A percentile compares a stretch with the other conserved stretches of the same genome.
These are phyloP conservation scores for Bugula neritina DNA, from an alignment of 2,888 invertebrate genomes.

Conservation along the genomic window DNA sequence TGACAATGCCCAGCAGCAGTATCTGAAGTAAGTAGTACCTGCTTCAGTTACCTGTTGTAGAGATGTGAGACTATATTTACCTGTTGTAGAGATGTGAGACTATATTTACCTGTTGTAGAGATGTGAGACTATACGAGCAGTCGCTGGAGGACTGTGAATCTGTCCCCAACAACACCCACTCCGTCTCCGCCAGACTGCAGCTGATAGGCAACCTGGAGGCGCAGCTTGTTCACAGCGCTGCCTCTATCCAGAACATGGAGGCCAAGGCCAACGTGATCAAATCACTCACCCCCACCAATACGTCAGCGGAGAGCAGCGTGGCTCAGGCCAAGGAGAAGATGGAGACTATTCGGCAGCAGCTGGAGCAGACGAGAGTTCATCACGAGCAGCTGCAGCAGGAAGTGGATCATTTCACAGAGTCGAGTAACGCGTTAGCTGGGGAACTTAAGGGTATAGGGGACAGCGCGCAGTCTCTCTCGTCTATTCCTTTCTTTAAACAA, in stretches of 20 bases:
- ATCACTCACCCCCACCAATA: background rate
- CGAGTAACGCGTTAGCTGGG: background rate
- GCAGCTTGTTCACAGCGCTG: conserved; percentile 19
- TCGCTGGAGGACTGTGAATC: conserved; percentile 15
- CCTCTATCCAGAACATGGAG: conserved; percentile 13
- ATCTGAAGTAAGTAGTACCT: background rate
- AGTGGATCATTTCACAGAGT: background rate
- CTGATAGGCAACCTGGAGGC: conserved; percentile 21
- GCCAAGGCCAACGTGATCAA: background rate
- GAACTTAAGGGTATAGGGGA: background rate
- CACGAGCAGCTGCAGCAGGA: background rate
- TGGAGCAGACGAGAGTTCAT: background rate
- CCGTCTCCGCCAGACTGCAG: conserved; percentile 11
- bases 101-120: conserved; percentile 25
- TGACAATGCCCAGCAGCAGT: conserved; percentile 1
- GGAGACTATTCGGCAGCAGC: conserved; percentile 15
- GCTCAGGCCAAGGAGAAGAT: background rate
- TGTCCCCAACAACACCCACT: conserved; percentile 21
- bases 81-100: conserved; percentile 24
- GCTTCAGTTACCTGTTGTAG: too few species aligned
- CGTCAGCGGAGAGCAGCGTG: background rate
- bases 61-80: conserved; percentile 25
- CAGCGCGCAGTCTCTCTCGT: background rate
- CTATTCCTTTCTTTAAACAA: conserved; percentile 21
- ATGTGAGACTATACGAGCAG: conserved; percentile 24